Evolutionary conservation across 2,113 vertebrate genomes (phyloP).

Genomic region (Perca flavescens): DNA sequence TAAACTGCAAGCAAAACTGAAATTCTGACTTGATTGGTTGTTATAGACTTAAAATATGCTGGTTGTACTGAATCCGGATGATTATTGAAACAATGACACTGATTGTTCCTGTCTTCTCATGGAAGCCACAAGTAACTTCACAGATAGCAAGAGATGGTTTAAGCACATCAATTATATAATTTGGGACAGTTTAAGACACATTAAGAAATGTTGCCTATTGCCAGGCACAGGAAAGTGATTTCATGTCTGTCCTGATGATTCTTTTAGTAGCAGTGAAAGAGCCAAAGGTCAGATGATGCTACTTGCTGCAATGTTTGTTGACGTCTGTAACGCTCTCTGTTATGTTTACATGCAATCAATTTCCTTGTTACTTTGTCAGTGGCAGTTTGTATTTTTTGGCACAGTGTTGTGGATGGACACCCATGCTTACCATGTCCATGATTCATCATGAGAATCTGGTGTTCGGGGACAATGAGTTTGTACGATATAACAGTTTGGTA

Average conservation of each 20-base stretch:
- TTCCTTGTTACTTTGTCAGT: slow-evolving; percentile 38
- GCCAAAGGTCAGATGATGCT: not conserved
- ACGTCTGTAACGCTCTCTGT: slow-evolving; percentile 20
- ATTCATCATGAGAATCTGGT: not conserved
- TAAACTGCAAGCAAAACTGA: not conserved
- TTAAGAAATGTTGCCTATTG: not conserved
- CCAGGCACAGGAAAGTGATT: not conserved
- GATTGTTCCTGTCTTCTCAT: not conserved
- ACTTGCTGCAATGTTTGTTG: slow-evolving; percentile 35
- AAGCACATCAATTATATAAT: not conserved
- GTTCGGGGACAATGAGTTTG: not conserved
- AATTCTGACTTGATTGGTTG: not conserved
- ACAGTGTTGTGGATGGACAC: slow-evolving; percentile 43
- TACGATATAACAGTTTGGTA: not conserved
- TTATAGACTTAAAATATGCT: not conserved
- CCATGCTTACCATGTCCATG: slow-evolving; percentile 16
- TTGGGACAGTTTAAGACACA: too few relatives aligned
- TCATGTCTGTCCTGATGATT: slow-evolving; percentile 1
- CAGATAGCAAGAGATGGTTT: not conserved
- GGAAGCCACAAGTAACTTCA: not conserved
- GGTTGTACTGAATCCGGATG: not conserved
- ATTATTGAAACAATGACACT: not conserved
- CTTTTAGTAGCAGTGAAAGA: not conserved
- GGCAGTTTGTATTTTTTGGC: slow-evolving; percentile 46
- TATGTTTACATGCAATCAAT: slow-evolving; percentile 41